Base-by-base conservation (phyloP, 2,797 vertebrate species). In the Acipenser transmontanus region DNA sequence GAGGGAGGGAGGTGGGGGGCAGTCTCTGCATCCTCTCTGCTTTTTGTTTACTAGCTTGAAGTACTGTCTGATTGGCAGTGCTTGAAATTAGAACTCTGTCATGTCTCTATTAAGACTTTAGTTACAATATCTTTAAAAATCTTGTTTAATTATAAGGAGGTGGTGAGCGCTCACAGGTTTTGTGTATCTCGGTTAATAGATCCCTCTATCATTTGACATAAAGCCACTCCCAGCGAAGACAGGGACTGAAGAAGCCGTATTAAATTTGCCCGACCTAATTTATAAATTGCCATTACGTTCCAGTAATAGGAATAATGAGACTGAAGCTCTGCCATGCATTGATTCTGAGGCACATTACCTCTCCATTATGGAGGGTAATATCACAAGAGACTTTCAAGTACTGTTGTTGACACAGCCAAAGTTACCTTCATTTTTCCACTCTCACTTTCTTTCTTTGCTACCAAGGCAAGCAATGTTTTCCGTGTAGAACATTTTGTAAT, bases 81-180 rank as follows among this genome's bases (percentile, higher is more conserved):
- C 81, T 74, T 81, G 79, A 81, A 82, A 80, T 80, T 73, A 74
- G 75, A 73, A 65, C 70, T 70, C 68, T 68, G 69, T 74, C 76
- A 79, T 67, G 66, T 66, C 52, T 71, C 67, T 71, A 68, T 75
- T 79, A 72, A 61, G 71, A 75, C 67, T 74, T 34, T 34, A 3
- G 34, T 34, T 34, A 34, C 34, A 34, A 34, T 34, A 34, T 34
- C 34, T 34, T 34, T 34, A 34, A 34, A 34, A 34, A 34, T 34
- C 4, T 3, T 34, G 34, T 34, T 34, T 34, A 34, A 34, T 34
- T 34, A 34, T 34, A 34, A 34, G 4, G 2, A 3, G 34, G 34
- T 34, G 34, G 34, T 34, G 34, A 34, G 34, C 34, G 34, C 34
- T 34, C 34, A 34, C 34, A 34, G 34, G 34, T 34, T 34, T 34